Evolutionary conservation across 2,888 invertebrate genomes (phyloP), one percentile per base, ranked within the genome.

Genomic region (Boloria euphrosyne): DNA sequence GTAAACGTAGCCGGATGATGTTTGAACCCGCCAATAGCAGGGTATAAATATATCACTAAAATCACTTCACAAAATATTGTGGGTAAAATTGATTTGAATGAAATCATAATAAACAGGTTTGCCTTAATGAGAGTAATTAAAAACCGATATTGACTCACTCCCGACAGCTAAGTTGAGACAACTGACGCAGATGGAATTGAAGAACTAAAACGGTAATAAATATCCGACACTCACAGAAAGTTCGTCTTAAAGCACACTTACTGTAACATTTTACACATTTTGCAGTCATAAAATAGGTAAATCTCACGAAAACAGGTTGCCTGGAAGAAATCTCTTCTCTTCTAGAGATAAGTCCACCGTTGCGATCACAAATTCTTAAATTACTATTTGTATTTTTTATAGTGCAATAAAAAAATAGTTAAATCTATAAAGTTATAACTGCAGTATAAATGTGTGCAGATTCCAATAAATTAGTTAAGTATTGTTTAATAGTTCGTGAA

Each of bases 111-210:
- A 63, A 38, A 49, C 14, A 59, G 27, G 5, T 43, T 17, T 38
- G 55, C 7, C 22, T 46, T 43, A 64, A 50, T 53, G 58, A 62
- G 49, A 53, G 43, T 72, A 74, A 73, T 75, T 71, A 74, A 76
- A 76, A 76, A 79, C 46, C 38, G n/a, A 18, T 78, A 85, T 81
- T 84, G 85, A 84, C 80, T 87, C 84, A 83, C 67, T 65, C 70
- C 71, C 73, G 75, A 76, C 77, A 76, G 80, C 78, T 82, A 78
- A 80, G 78, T 79, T 78, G 81, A 79, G 80, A 78, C 80, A 79
- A 80, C 82, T 79, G 80, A 80, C 81, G 77, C 81, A 83, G 82
- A 85, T 82, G 85, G 80, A 78, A 81, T 81, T 82, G 79, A 38
- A 38, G 31, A 79, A 79, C 77, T 76, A 77, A 80, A 80, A 78